These are phyloP conservation scores for Pipistrellus pygmaeus DNA, from an alignment of 2,797 vertebrate genomes.

Conservation along the genomic window DNA sequence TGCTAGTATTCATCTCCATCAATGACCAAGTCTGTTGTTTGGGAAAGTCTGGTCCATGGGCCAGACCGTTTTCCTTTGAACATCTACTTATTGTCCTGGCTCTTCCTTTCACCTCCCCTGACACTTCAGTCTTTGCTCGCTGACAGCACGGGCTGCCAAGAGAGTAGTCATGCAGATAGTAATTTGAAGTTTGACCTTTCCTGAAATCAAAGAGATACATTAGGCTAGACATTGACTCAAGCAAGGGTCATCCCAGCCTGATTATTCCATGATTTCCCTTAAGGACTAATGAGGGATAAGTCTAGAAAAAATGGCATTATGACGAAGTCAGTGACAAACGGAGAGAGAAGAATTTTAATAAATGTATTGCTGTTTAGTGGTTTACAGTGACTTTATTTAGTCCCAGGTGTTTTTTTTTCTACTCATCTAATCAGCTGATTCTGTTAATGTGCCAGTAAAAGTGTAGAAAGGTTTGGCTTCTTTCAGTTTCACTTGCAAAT, in stretches of 20 bases:
- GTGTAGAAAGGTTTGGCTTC: neutral
- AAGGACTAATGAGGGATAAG: neutral
- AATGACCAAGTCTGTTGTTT: neutral
- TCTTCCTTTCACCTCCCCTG: neutral
- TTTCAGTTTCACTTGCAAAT: conserved; percentile 20
- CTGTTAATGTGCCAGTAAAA: neutral
- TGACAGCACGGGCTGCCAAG: neutral
- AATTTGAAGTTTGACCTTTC: conserved; percentile 12
- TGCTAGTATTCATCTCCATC: neutral
- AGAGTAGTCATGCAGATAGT: neutral
- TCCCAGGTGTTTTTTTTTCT: neutral
- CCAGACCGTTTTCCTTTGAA: neutral
- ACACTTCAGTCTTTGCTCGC: neutral
- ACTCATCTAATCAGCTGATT: neutral
- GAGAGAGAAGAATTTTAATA: neutral
- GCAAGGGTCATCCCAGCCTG: neutral
- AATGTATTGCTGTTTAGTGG: neutral
- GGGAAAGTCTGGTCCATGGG: neutral
- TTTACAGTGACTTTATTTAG: neutral
- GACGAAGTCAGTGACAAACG: neutral
- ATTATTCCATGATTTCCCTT: neutral
- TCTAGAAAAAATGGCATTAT: neutral
- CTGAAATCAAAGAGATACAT: neutral
- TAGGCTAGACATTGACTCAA: neutral
- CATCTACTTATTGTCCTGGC: neutral